Evolutionary conservation across 2,113 vertebrate genomes (phyloP), one percentile per base, ranked within the genome.

Genomic region (Xiphorhynchus elegans): DNA sequence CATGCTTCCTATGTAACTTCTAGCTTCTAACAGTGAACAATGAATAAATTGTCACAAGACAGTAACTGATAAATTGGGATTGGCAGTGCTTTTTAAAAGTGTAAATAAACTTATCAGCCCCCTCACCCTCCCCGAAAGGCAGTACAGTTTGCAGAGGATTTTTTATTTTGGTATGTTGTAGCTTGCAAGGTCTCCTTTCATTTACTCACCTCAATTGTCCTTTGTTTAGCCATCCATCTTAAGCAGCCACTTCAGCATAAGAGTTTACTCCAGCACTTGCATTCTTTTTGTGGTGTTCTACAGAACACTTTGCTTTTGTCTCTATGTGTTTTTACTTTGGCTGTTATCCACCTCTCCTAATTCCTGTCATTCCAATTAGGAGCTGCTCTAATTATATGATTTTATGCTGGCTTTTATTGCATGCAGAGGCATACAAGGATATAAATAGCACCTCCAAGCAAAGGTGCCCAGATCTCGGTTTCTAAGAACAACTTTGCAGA

Each of bases 41-140:
- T 98, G 98, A 98, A 98, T 98, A 98, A 98, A 98, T 98, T 98
- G 98, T 98, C 98, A 98, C 97, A 98, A 98, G 98, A 98, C 98
- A 98, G 97, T 98, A 98, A 97, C 98, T 98, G 98, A 98, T 98
- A 98, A 98, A 98, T 98, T 98, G 93, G 97, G 97, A 98, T 98
- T 98, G 98, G 98, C 98, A 98, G 96, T 92, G 97, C 96, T 97
- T 98, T 98, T 97, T 97, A 96, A 96, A 97, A 97, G 95, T 97
- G 97, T 98, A 98, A 98, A 98, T 98, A 98, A 98, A 98, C 96
- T 97, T 97, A 96, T 97, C 95, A 95, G 97, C 94, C 89, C 93
- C 80, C 91, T 96, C 91, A 90, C 85, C 84, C 97, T 96, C 95
- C 87, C 88, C 11, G 11, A 93, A 98, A 98, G 92, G 85, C 93